Evolutionary conservation across 2,113 vertebrate species (phyloP), one percentile per base, ranked within the genome.

Genomic region (Rhipidura dahli): DNA sequence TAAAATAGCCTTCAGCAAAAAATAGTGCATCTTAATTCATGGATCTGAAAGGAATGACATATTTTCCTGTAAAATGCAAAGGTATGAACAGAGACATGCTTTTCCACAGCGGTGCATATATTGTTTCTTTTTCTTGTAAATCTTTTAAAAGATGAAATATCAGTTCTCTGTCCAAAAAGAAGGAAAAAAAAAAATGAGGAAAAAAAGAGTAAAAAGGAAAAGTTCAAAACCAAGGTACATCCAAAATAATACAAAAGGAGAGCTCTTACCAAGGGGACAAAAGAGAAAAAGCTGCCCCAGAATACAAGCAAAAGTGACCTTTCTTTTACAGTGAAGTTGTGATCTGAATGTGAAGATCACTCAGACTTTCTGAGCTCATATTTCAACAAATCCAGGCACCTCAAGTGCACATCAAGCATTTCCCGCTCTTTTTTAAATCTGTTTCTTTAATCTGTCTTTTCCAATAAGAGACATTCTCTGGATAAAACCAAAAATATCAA

Each of bases 1-100:
- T 98, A 98, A 98, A 98, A 98, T 97, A 97, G 98, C 98, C 98
- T 98, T 97, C 97, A 98, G 98, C 97, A 96, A 98, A 97, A 98
- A 95, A 98, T 92, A 97, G 92, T 95, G 97, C 97, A 98, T 98
- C 97, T 97, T 97, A 97, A 98, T 98, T 98, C 97, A 92, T 90
- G 94, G 87, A 97, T 97, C 95, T 97, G 96, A 97, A 97, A 97
- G 94, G 85, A 98, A 96, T 96, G 96, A 97, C 97, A 97, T 97
- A 93, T 97, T 98, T 98, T 96, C 93, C 90, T 97, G 97, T 94
- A 90, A 97, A 97, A 98, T 97, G 96, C 94, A 95, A 95, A 98
- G 93, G 96, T 97, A 96, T 94, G 89, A 93, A 96, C 77, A 89
- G 72, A 97, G 94, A 95, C 85, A 92, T 80, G 75, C 85, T 94